Base-by-base conservation (phyloP, 1,140 invertebrate genomes). In the Pollicipes pollicipes region DNA sequence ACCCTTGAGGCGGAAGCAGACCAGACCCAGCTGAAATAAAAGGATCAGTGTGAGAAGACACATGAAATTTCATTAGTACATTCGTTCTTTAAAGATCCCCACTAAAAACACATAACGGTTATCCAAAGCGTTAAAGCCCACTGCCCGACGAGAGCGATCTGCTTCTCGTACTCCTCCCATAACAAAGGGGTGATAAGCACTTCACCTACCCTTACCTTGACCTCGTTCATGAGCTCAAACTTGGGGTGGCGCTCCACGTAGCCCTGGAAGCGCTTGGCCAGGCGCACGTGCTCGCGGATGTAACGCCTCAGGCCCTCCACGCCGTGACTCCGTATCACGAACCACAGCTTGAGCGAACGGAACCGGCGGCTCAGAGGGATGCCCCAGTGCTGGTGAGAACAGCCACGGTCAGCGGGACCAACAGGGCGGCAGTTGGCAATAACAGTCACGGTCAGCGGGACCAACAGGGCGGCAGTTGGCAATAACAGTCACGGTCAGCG, bases 141-240 rank as follows among this genome's bases (percentile, higher is more conserved):
- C n/a, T n/a, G n/a, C n/a, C n/a, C n/a, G n/a, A n/a, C n/a, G n/a
- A n/a, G n/a, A n/a, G n/a, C n/a, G n/a, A n/a, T n/a, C n/a, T n/a
- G n/a, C n/a, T n/a, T n/a, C n/a, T n/a, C n/a, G n/a, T n/a, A n/a
- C n/a, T n/a, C n/a, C n/a, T n/a, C n/a, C n/a, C n/a, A n/a, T n/a
- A n/a, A n/a, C n/a, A n/a, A n/a, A n/a, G n/a, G n/a, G n/a, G n/a
- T n/a, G n/a, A n/a, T n/a, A n/a, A n/a, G n/a, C n/a, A n/a, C n/a
- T n/a, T n/a, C n/a, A n/a, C n/a, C n/a, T n/a, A n/a, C 68, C 73
- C 74, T 76, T 84, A 97, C 95, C 86, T 93, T 91, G 64, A 98
- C 95, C 80, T 97, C 86, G 77, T 97, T 97, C 77, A 92, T 89
- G 28, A 99, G 85, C 83, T 98, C 92, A 81, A 99, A 99, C 75